Evolutionary conservation across 2,797 vertebrate genomes (phyloP).

Genomic region (Eurystomus glaucurus): DNA sequence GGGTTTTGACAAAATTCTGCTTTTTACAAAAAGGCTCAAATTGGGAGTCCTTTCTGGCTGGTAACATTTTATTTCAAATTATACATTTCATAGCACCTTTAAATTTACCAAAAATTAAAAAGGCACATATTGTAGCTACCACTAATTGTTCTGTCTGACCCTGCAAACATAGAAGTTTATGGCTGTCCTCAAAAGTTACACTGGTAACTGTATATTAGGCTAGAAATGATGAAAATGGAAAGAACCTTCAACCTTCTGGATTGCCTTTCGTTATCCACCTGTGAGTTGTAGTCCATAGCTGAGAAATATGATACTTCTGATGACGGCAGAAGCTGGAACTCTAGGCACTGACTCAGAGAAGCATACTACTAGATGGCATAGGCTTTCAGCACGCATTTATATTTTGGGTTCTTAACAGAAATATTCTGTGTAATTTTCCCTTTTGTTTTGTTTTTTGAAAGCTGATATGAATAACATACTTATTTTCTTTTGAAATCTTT

Average conservation of each 20-base stretch:
- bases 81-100: neutral
- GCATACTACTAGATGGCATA: neutral
- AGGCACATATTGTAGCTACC: neutral
- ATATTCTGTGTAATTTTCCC: neutral
- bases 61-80: neutral
- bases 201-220: neutral
- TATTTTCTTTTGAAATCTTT: neutral
- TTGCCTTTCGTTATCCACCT: neutral
- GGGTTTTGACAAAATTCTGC: neutral
- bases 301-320: neutral
- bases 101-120: neutral
- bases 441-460: neutral
- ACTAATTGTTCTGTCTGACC: neutral
- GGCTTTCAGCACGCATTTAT: neutral
- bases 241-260: neutral
- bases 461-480: neutral
- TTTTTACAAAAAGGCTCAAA: neutral
- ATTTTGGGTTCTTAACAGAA: neutral
- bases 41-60: neutral
- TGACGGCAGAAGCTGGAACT: neutral
- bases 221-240: neutral
- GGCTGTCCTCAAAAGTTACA: neutral
- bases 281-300: neutral
- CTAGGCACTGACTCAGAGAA: neutral
- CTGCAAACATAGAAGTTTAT: neutral